phyloP scores from a whole-genome alignment of 2,113 vertebrate genomes.

The Ptilorrhoa leucosticta region DNA sequence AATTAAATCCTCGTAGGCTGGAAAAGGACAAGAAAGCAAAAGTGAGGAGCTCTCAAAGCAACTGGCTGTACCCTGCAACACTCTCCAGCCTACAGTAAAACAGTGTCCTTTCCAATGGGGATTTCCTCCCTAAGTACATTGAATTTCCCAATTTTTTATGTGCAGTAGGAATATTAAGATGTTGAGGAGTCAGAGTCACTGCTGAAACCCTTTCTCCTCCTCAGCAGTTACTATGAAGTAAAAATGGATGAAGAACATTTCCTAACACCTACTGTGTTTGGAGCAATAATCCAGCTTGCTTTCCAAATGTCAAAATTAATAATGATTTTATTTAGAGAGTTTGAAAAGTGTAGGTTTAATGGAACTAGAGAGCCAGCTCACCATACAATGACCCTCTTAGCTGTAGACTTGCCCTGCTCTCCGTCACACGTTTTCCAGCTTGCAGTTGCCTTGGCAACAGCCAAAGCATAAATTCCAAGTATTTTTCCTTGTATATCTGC shows the following conservation, averaged over 20 bases:
- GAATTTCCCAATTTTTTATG: not conserved
- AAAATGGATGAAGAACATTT: conserved; percentile 38
- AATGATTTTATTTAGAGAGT: conserved; percentile 38
- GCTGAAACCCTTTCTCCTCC: not conserved
- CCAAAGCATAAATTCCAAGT: conserved; percentile 60
- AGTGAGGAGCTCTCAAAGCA: not conserved
- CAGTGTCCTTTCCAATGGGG: not conserved
- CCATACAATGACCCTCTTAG: conserved; percentile 46
- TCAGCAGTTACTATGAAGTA: not conserved
- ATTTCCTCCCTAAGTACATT: not conserved
- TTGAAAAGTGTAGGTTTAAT: conserved; percentile 48
- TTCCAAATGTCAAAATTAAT: conserved; percentile 40
- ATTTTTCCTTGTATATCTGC: conserved; percentile 58
- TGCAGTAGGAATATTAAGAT: not conserved
- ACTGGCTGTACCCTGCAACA: not conserved
- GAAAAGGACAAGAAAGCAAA: not conserved
- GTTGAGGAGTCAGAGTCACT: not conserved
- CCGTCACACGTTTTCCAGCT: conserved; percentile 34
- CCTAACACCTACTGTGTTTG: conserved; percentile 35
- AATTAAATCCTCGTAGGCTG: not conserved
- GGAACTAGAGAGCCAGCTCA: conserved; percentile 10
- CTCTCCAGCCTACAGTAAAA: not conserved
- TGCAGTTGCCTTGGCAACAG: conserved; percentile 62
- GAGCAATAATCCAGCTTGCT: not conserved
- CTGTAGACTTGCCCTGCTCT: conserved; percentile 53